These are phyloP conservation scores for Silvanus unidentatus DNA, from an alignment of 2,888 invertebrate genomes.

Conservation along the genomic window DNA sequence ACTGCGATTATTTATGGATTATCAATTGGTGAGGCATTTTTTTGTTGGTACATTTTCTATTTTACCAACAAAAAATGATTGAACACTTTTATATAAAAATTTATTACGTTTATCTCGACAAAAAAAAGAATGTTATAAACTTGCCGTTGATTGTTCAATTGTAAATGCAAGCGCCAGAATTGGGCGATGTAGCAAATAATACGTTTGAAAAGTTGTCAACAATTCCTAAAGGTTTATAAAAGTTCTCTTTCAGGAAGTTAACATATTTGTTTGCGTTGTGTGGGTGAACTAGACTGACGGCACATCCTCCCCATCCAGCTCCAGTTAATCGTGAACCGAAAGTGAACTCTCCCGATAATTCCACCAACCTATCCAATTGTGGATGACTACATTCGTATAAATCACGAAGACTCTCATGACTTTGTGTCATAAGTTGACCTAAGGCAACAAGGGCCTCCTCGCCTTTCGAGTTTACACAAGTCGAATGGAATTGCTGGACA, in stretches of 20 bases:
- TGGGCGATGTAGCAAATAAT: conserved; percentile 62
- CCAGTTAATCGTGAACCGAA: conserved; percentile 91
- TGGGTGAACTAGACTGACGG: conserved; percentile 74
- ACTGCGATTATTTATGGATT: no score
- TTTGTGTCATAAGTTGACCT: conserved; percentile 80
- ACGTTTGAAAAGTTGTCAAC: conserved; percentile 48
- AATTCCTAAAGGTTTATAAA: conserved; percentile 54
- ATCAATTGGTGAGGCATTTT: no score
- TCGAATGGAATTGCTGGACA: conserved; percentile 68
- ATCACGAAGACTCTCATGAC: conserved; percentile 78
- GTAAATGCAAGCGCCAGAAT: conserved; percentile 53
- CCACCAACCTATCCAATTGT: conserved; percentile 76
- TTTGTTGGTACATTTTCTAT: no score
- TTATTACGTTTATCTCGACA: no score
- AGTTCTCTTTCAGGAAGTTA: conserved; percentile 60
- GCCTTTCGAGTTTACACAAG: conserved; percentile 50
- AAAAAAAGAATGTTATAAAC: no score
- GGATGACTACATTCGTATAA: conserved; percentile 92
- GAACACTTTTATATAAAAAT: no score
- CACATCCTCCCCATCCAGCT: conserved; percentile 97
- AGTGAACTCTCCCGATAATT: conserved; percentile 56
- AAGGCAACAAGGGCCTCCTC: conserved; percentile 51
- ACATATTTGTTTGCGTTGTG: conserved; percentile 64
- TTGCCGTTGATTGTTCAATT: background rate
- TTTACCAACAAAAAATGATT: no score